These are phyloP conservation scores for Dendronephthya gigantea DNA, from an alignment of 64 coral and sea anemone species.

Conservation along the genomic window DNA sequence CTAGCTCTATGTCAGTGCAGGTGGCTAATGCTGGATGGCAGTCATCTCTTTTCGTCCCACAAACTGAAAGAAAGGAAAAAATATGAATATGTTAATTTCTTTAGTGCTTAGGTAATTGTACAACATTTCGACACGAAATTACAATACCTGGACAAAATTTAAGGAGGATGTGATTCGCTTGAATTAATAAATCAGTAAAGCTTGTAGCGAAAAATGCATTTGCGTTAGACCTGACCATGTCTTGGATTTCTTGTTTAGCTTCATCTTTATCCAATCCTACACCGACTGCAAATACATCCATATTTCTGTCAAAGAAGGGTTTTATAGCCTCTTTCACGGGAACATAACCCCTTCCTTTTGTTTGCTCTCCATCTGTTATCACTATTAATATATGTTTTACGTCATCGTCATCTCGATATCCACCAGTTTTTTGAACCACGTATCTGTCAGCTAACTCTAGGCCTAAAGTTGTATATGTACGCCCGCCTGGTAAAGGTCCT, in stretches of 20 bases:
- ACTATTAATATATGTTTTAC: not conserved
- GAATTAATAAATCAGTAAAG: conserved; percentile 8
- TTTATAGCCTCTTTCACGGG: not conserved
- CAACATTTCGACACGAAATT: no score
- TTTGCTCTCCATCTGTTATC: not conserved
- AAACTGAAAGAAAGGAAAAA: not conserved
- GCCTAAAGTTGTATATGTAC: not conserved
- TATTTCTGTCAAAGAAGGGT: not conserved
- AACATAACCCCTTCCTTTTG: not conserved
- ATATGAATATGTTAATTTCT: no score
- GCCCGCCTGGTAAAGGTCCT: not conserved
- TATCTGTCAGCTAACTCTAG: not conserved
- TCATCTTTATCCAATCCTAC: not conserved
- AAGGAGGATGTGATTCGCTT: not conserved
- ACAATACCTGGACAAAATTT: conserved; percentile 16
- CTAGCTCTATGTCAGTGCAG: not conserved
- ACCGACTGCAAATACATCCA: not conserved
- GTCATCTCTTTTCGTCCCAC: not conserved
- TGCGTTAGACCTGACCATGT: not conserved
- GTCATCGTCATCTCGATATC: conserved; percentile 20
- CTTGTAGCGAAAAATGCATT: not conserved
- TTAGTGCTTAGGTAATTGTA: no score
- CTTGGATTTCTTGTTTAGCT: not conserved
- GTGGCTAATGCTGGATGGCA: not conserved
- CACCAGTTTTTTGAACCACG: not conserved